Base-by-base conservation (phyloP, 2,797 vertebrate genomes). In the Bovichtus diacanthus region DNA sequence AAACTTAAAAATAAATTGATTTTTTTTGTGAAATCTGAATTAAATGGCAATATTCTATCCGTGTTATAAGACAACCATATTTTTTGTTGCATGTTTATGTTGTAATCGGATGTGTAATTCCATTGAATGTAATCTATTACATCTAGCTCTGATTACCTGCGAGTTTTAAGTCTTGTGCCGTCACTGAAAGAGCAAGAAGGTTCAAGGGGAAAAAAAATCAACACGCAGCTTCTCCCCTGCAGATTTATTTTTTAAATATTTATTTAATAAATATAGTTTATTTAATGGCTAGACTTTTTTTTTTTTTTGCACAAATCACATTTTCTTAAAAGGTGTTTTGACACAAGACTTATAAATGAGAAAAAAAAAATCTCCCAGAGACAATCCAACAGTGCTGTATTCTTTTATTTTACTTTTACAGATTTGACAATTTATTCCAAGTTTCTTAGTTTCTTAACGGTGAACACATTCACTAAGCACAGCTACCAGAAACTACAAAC, bases 381-480 rank as follows among this genome's bases (percentile, higher is more conserved):
- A 72, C 70, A 75, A 55, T 7, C 46, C 10, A 36, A 77, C 88
- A 90, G 91, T 94, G 94, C 80, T 93, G 90, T 92, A 93, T 89
- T 92, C 53, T 85, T 96, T 96, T 95, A 95, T 95, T 96, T 88
- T 69, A 94, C 93, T 93, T 92, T 91, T 93, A 95, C 93, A 95
- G 86, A 86, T 91, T 89, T 91, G 88, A 95, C 90, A 93, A 70
- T 92, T 94, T 92, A 94, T 94, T 93, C 87, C 96, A 96, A 95
- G 93, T 94, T 92, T 88, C 76, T 85, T 94, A 95, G 67, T 86
- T 78, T 84, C 84, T 94, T 96, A 95, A 96, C 88, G 93, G 95
- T 96, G 95, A 95, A 95, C 94, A 98, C 93, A 93, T 94, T 95
- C 94, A 97, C 95, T 94, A 93, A 95, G 94, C 95, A 97, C 96